Base-by-base conservation (phyloP, 37 sponge, comb jelly and placozoan species). In the Lycopodina hypogea region DNA sequence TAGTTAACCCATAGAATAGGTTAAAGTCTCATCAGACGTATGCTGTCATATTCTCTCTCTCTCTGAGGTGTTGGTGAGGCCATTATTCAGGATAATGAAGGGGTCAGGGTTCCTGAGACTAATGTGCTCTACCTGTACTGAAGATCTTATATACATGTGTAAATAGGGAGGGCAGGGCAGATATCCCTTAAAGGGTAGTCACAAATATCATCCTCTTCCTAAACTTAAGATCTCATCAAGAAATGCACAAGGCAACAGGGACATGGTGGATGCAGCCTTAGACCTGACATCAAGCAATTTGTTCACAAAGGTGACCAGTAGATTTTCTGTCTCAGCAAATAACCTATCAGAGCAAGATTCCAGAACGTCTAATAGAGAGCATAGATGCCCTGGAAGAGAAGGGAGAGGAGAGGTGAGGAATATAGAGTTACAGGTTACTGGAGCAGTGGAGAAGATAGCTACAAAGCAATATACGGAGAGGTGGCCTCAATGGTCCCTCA, bases 351-450 rank as follows among this genome's bases (percentile, higher is more conserved):
- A 82, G 51, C 66, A 85, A 6, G 90, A 68, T 0, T 62, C 41
- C 0, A 90, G 93, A 86, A 89, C 0, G 93, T 83, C 69, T 79
- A 86, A 78, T 90, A 93, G 28, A 93, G 69, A 6, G 93, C 87
- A 61, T 93, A 93, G 59, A 93, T 88, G 51, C 89, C 93, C 4
- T 86, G 84, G 37, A 33, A 71, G 1, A 22, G 30, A 29, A 11
- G 55, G 24, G 9, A 29, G 24, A 14, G 22, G 2, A 37, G 68
- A 33, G 68, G 4, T 30, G 2, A 30, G 29, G 11, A 11, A 21
- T 67, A 3, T 18, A 18, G 6, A 11, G n/a, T 30, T 33, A 55
- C 48, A 1, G 6, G 30, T 2, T n/a, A 40, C 4, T 22, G 69
- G 50, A 42, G 55, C 3, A 39, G 39, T 6, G 17, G 53, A 15